Base-by-base conservation (phyloP, 2,888 invertebrate genomes). In the Busseola fusca region DNA sequence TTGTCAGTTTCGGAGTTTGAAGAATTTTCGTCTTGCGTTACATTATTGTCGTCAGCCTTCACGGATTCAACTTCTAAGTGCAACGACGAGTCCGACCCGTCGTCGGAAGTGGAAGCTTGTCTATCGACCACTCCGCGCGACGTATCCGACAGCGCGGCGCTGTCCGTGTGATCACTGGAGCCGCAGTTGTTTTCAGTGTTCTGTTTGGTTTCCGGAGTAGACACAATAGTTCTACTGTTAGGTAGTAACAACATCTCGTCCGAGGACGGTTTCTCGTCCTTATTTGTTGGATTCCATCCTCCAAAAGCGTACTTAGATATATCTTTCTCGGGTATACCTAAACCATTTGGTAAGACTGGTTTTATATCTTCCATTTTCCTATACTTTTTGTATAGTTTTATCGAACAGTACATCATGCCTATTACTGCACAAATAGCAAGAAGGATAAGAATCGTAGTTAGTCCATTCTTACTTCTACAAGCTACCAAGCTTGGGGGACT, bases 311-410 rank as follows among this genome's bases (percentile, higher is more conserved):
- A 94, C 83, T 96, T 96, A 6, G 91, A 89, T 75, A 91, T 89
- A 80, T 95, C 96, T 83, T 96, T 95, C 82, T 95, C 93, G 45
- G 93, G 93, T 74, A 94, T 90, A 67, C 91, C 96, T 72, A 97
- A 90, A 6, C 97, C 97, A 63, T 96, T 96, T 34, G 97, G 97
- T 76, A 97, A 90, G 83, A 97, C 97, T 21, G 97, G 96, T 87
- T 97, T 96, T 37, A 97, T 97, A 83, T 97, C 96, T 86, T 96
- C 96, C 97, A 97, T 97, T 83, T 95, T 96, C 86, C 96, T 96
- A 84, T 96, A 96, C 76, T 96, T 96, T 72, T 95, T 93, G 92
- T 97, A 97, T 40, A 96, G 87, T 87, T 97, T 97, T 80, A 90
- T 92, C 10, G 91, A 91, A 14, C 90, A 91, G 80, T 93, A 95